These are phyloP conservation scores for Athene cunicularia DNA, from an alignment of 2,113 vertebrate genomes.

Conservation along the genomic window DNA sequence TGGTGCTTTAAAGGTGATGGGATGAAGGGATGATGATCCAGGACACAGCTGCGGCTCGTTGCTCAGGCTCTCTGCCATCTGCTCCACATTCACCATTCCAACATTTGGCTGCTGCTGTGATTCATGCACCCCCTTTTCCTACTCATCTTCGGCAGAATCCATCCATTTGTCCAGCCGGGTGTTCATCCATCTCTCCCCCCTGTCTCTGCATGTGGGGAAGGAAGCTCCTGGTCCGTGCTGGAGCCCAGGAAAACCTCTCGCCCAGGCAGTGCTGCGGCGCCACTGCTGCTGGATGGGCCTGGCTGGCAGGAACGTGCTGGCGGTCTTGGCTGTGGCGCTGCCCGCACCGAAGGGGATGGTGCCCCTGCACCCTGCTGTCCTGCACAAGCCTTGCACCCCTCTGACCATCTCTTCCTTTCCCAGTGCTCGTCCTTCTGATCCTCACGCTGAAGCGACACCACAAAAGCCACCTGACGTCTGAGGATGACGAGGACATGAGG, in stretches of 20 bases:
- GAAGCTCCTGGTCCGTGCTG: neutral
- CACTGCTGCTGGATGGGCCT: neutral
- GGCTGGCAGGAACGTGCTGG: accelerated
- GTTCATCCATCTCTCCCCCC: neutral
- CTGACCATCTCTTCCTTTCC: neutral
- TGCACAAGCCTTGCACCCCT: accelerated
- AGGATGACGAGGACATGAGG: slow-evolving; percentile 98
- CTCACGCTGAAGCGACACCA: slow-evolving; percentile 94
- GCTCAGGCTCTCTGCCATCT: slow-evolving; percentile 87
- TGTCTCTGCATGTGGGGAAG: neutral
- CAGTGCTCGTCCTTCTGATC: slow-evolving; percentile 95
- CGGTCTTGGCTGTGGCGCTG: accelerated
- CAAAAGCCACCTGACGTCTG: slow-evolving; percentile 89
- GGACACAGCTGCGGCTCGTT: slow-evolving; percentile 86
- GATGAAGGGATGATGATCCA: slow-evolving; percentile 84
- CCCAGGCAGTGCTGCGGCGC: neutral
- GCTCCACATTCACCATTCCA: slow-evolving; percentile 64
- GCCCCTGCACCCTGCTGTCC: accelerated
- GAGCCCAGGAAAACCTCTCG: neutral
- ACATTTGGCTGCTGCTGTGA: neutral
- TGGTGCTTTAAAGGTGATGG: slow-evolving; percentile 82
- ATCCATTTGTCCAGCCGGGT: neutral
- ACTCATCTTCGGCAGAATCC: neutral
- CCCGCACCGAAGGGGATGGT: accelerated
- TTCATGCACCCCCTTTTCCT: neutral